These are phyloP conservation scores for Philaethria dido DNA, from an alignment of 2,888 invertebrate species.

Conservation along the genomic window DNA sequence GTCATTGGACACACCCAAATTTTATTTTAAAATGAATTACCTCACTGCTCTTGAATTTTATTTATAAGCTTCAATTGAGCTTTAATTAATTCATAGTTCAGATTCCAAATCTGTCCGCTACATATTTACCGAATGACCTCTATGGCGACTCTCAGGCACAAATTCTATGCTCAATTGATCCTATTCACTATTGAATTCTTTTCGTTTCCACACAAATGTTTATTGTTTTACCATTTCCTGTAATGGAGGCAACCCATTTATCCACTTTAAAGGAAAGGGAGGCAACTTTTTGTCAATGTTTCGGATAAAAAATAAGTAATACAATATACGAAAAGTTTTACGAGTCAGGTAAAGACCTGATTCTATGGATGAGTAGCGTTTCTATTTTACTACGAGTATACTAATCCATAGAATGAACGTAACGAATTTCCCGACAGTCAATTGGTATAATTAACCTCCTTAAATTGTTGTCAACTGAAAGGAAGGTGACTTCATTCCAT, in stretches of 20 bases:
- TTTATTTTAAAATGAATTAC: background rate
- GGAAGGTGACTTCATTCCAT: slow-evolving; percentile 54
- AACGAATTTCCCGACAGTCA: slow-evolving; percentile 22
- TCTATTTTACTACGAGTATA: background rate
- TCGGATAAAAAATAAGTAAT: background rate
- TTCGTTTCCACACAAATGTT: slow-evolving; percentile 38
- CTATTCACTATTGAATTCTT: slow-evolving; percentile 43
- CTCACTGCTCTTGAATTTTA: background rate
- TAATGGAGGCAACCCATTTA: slow-evolving; percentile 31
- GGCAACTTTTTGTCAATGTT: slow-evolving; percentile 25
- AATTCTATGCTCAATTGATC: slow-evolving; percentile 44
- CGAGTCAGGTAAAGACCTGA: background rate
- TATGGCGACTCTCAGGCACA: slow-evolving; percentile 37
- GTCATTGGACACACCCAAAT: background rate
- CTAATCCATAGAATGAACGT: slow-evolving; percentile 4
- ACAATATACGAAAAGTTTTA: too few relatives aligned
- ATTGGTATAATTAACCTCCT: slow-evolving; percentile 54
- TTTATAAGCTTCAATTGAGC: background rate
- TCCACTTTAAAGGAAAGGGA: slow-evolving; percentile 16
- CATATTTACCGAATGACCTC: slow-evolving; percentile 40
- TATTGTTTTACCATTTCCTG: slow-evolving; percentile 45
- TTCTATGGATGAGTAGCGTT: background rate
- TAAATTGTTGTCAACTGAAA: slow-evolving; percentile 33
- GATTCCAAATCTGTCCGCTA: slow-evolving; percentile 14
- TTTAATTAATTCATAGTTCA: slow-evolving; percentile 14